These are phyloP conservation scores for Boloria selene DNA, from an alignment of 2,888 invertebrate species.

Conservation along the genomic window DNA sequence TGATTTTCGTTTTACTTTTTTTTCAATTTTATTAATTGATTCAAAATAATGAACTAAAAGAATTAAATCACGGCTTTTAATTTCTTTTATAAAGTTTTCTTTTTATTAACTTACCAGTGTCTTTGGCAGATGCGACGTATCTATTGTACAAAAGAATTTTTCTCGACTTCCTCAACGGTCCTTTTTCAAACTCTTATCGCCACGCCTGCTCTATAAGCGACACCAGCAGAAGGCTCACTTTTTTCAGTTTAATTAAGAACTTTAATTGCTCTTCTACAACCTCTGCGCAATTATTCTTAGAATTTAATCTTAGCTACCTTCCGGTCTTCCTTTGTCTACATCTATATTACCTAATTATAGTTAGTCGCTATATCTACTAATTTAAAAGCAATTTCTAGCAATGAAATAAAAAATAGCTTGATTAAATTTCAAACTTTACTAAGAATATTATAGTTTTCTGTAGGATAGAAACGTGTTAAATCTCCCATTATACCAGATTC, in stretches of 20 bases:
- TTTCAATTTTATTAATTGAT: background rate
- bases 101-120: slow-evolving; percentile 30
- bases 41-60: background rate
- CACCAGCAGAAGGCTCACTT: slow-evolving; percentile 38
- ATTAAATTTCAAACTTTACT: background rate
- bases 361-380: background rate
- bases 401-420: background rate
- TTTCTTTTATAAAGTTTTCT: slow-evolving; percentile 37
- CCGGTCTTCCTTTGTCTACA: background rate
- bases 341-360: background rate
- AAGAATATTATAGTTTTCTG: slow-evolving; percentile 59
- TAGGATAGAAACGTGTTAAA: slow-evolving; percentile 55
- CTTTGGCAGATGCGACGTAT: slow-evolving; percentile 28
- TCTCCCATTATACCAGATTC: slow-evolving; percentile 74
- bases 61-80: background rate
- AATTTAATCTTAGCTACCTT: slow-evolving; percentile 40
- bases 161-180: slow-evolving; percentile 24
- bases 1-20: too few species aligned
- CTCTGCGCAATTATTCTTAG: slow-evolving; percentile 49
- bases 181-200: slow-evolving; percentile 40
- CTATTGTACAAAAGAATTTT: slow-evolving; percentile 35
- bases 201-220: slow-evolving; percentile 39
- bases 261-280: slow-evolving; percentile 53
- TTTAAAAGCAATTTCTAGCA: background rate
- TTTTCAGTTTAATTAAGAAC: slow-evolving; percentile 57